phyloP scores from a whole-genome alignment of 2,888 invertebrate species.

The Caenorhabditis sp. region DNA sequence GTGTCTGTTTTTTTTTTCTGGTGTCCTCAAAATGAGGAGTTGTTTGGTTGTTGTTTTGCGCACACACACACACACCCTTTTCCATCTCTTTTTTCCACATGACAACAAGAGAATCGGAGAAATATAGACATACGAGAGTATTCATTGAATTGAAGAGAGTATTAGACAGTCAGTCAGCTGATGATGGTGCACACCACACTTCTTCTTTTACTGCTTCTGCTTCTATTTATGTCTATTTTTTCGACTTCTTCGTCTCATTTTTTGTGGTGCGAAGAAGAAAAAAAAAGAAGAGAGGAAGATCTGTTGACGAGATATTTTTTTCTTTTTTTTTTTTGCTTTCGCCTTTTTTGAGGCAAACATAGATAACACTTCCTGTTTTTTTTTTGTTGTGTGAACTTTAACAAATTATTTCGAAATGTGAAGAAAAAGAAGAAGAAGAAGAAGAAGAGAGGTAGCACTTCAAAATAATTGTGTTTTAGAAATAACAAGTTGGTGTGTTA shows the following conservation, averaged over 20 bases:
- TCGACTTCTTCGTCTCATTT: conserved; percentile 33
- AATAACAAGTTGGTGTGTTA: no score
- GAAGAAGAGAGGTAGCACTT: background rate
- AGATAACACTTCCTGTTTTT: background rate
- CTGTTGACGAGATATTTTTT: background rate
- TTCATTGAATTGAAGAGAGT: background rate
- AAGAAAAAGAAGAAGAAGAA: conserved; percentile 12
- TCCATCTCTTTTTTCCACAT: background rate
- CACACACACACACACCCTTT: background rate
- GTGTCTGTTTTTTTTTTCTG: background rate
- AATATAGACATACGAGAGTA: background rate
- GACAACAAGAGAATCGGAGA: background rate
- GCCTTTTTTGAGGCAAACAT: conserved; percentile 6
- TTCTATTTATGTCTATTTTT: conserved; percentile 39
- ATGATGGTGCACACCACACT: conserved; percentile 2
- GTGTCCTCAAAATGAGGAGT: background rate
- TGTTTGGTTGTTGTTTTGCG: background rate
- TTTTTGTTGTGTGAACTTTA: conserved; percentile 23
- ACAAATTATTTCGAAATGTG: conserved; percentile 17
- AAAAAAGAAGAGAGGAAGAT: background rate
- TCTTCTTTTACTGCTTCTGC: conserved; percentile 18
- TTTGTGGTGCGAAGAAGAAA: conserved; percentile 7
- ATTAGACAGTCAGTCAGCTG: background rate
- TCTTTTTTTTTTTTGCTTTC: background rate
- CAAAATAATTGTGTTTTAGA: no score